phyloP scores from a whole-genome alignment of 2,888 invertebrate species.

The Clepsis dumicolana region DNA sequence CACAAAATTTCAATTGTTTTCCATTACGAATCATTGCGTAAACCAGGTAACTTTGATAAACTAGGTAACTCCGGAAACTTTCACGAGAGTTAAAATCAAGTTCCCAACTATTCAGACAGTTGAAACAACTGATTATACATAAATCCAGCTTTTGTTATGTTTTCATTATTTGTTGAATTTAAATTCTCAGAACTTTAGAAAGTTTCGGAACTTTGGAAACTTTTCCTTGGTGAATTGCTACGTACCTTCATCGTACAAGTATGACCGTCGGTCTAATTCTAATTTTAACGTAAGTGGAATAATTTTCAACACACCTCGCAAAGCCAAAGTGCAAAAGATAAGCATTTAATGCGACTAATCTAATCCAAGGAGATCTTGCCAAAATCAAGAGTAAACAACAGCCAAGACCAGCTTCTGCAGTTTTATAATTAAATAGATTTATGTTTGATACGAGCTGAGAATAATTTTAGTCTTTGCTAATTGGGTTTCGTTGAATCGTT shows the following conservation, averaged over 20 bases:
- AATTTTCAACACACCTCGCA: neutral
- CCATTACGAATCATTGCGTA: neutral
- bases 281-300: neutral
- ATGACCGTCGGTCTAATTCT: too few species aligned
- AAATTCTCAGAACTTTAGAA: too few species aligned
- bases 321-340: conserved; percentile 1
- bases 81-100: too few species aligned
- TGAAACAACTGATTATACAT: too few species aligned
- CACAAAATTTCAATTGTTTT: conserved; percentile 2
- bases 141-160: too few species aligned
- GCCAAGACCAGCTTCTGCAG: neutral
- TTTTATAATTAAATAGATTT: conserved; percentile 7
- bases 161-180: too few species aligned
- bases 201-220: neutral
- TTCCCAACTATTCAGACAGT: too few species aligned
- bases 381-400: conserved; percentile 25
- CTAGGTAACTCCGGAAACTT: neutral
- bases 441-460: neutral
- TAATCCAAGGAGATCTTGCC: conserved; percentile 16
- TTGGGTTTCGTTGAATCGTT: conserved; percentile 15
- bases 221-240: neutral
- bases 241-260: too few species aligned
- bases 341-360: neutral
- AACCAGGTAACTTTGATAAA: neutral
- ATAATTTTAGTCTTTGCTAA: conserved; percentile 9